A percentile compares a stretch with the other conserved stretches of the same genome.
phyloP scores from a whole-genome alignment of 1,140 invertebrate genomes.

The Drosophila athabasca region DNA sequence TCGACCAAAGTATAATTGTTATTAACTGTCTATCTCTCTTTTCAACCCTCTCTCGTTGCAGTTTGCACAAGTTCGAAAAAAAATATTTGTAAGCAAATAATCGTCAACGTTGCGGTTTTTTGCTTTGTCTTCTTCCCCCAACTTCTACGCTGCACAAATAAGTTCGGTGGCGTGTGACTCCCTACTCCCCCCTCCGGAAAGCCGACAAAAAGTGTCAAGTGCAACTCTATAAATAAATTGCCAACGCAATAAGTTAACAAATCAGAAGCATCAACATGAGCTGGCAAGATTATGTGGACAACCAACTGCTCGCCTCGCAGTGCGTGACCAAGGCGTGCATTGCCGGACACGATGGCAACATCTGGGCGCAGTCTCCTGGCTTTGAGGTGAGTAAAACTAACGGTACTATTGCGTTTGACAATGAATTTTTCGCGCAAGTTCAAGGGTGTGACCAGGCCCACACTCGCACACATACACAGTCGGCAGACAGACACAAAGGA shows the following conservation, averaged over 20 bases:
- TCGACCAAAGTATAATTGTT: constrained; percentile 30
- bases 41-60: constrained; percentile 68
- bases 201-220: constrained; percentile 43
- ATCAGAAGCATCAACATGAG: constrained; percentile 87
- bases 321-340: constrained; percentile 97
- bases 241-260: constrained; percentile 48
- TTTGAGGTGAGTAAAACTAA: constrained; percentile 91
- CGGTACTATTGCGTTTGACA: constrained; percentile 36
- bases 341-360: constrained; percentile 96
- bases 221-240: constrained; percentile 59
- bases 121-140: constrained; percentile 47
- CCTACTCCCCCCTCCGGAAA: constrained; percentile 15
- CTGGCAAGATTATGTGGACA: constrained; percentile 99
- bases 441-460: constrained; percentile 80
- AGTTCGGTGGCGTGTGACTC: constrained; percentile 55
- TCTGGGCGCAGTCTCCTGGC: constrained; percentile 96
- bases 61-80: constrained; percentile 65
- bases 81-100: constrained; percentile 52
- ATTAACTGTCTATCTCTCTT: constrained; percentile 55
- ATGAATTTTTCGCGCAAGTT: constrained; percentile 72
- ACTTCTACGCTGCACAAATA: constrained; percentile 32
- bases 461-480: constrained; percentile 37
- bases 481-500: constrained; percentile 42
- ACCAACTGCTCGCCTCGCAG: constrained; percentile 96
- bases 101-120: constrained; percentile 62